Base-by-base conservation (phyloP, 2,113 vertebrate species). In the Oncorhynchus gorbuscha region DNA sequence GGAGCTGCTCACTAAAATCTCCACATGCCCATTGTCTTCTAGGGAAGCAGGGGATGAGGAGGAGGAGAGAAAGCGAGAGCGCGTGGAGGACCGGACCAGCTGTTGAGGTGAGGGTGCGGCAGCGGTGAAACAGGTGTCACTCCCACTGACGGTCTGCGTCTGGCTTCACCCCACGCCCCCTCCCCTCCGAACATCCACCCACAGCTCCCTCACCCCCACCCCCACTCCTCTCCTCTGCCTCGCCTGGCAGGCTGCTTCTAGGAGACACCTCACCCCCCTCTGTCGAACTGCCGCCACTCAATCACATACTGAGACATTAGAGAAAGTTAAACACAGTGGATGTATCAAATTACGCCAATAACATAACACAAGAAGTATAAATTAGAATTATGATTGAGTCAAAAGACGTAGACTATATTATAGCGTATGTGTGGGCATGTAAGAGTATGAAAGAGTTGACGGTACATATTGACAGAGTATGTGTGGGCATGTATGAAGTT, bases 101-200 rank as follows among this genome's bases (percentile, higher is more conserved):
- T 90, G 90, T 81, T 84, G 72, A 76, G 81, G 80, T 79, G 79
- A 89, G 82, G 82, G 58, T 69, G 76, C 14, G 39, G 85, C 84
- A 83, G 73, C 13, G 51, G 80, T 45, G 76, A 91, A 91, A 87
- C 92, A 93, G 90, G 89, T 91, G 91, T 90, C 89, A 89, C 91
- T 91, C 90, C 89, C 84, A 90, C 89, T 82, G 84, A 85, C 86
- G 73, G 73, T 76, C 88, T 86, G 89, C 11, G 24, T 22, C 2
- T 30, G 24, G 32, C 69, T 22, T 2, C 14, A 9, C 30, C 45
- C 61, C 62, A 70, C 48, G 68, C 75, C 69, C 75, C 55, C 58
- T 11, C 39, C 39, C 8, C 39, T 28, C 39, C 1, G 39, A 45
- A 45, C 39, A 45, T 45, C 39, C 39, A 71, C 28, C 58, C 13